phyloP scores from a whole-genome alignment of 2,113 vertebrate genomes.

The Indicator maculatus region DNA sequence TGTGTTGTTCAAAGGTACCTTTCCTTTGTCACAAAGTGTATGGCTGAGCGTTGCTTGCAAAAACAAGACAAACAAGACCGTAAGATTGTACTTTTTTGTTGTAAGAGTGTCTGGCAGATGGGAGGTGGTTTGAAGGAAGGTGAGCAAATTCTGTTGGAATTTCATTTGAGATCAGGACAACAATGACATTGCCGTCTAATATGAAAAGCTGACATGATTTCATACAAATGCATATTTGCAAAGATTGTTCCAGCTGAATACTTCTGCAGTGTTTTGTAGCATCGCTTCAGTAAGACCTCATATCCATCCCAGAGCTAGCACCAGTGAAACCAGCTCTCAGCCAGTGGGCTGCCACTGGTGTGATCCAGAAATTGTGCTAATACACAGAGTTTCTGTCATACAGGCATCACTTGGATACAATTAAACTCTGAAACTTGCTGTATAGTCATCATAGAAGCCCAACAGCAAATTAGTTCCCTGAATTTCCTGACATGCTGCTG shows the following conservation, averaged over 20 bases:
- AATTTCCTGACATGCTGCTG: neutral
- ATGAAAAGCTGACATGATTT: neutral
- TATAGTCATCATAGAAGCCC: neutral
- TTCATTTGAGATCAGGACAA: neutral
- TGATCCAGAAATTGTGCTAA: neutral
- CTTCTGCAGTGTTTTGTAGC: neutral
- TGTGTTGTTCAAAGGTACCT: neutral
- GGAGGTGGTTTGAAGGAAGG: neutral
- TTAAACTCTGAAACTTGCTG: neutral
- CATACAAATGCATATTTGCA: neutral
- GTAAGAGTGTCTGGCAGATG: neutral
- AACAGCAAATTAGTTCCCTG: neutral
- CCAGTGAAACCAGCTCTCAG: neutral
- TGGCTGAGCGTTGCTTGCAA: neutral
- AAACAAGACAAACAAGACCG: neutral
- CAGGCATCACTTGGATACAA: neutral
- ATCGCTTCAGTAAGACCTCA: neutral
- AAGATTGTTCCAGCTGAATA: neutral
- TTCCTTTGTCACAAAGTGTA: neutral
- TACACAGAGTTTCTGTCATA: neutral
- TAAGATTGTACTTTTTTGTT: too few species aligned
- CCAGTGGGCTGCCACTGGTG: neutral
- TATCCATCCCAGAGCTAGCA: neutral
- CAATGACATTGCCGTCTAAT: neutral
- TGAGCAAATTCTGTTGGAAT: constrained; percentile 2